Percentiles rank a stretch among this genome's conserved stretches.
These are phyloP conservation scores for Drosophila trichaetosa DNA, from an alignment of 2,888 invertebrate species.

Conservation along the genomic window DNA sequence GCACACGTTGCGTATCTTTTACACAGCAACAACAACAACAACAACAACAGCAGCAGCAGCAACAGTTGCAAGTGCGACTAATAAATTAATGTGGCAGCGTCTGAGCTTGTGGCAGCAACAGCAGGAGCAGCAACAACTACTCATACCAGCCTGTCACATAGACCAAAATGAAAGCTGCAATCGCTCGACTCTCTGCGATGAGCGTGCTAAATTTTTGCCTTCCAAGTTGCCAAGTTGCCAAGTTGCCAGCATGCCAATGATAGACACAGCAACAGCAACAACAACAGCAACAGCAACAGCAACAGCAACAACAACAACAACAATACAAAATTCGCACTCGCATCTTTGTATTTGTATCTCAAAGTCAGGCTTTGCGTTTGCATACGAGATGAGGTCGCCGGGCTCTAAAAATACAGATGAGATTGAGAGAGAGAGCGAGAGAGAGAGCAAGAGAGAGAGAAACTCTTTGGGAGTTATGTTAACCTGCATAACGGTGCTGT, in stretches of 20 bases:
- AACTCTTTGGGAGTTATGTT: constrained; percentile 52
- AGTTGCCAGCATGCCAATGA: constrained; percentile 36
- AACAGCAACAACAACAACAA: constrained; percentile 3
- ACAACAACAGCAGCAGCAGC: constrained; percentile 26
- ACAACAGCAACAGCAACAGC: constrained; percentile 7
- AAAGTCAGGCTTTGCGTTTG: constrained; percentile 46
- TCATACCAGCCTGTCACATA: constrained; percentile 71
- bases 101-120: constrained; percentile 53
- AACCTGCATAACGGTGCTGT: constrained; percentile 75
- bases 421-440: constrained; percentile 10
- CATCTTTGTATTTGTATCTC: constrained; percentile 35
- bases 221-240: constrained; percentile 52
- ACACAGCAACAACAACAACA: constrained; percentile 45
- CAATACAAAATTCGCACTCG: constrained; percentile 37
- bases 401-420: constrained; percentile 1
- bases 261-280: constrained; percentile 16
- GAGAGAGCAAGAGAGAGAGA: constrained; percentile 27
- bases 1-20: constrained; percentile 68
- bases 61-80: constrained; percentile 74
- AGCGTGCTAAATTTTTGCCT: constrained; percentile 69
- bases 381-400: constrained; percentile 69
- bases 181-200: constrained; percentile 39
- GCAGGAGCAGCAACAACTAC: constrained; percentile 40
- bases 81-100: constrained; percentile 76
- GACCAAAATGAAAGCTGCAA: constrained; percentile 70